A percentile compares a stretch with the other conserved stretches of the same genome.
Conservation (phyloP, 2,797 vertebrate genomes). For the Neosilurus hyrtlii region DNA sequence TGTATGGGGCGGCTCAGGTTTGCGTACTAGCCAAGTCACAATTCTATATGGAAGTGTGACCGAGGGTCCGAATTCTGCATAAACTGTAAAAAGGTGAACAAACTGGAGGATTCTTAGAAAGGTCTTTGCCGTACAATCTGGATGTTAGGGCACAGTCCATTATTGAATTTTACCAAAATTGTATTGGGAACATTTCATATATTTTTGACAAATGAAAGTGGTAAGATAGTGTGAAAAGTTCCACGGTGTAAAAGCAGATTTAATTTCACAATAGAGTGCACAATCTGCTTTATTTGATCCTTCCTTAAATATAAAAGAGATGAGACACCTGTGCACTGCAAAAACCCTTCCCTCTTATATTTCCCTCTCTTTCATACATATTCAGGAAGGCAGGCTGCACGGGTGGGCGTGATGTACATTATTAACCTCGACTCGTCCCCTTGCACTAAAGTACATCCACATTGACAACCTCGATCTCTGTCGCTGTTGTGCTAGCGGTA, state of each 20-base stretch:
- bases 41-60: too few species aligned
- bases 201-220: not conserved
- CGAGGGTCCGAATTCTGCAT: not conserved
- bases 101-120: not conserved
- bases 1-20: too few species aligned
- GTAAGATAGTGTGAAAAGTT: not conserved
- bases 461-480: constrained; percentile 60
- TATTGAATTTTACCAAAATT: not conserved
- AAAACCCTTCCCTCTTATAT: constrained; percentile 55
- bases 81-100: not conserved
- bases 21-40: too few species aligned
- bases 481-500: constrained; percentile 28
- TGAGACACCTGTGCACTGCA: constrained; percentile 65
- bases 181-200: too few species aligned
- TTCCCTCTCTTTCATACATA: constrained; percentile 68
- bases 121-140: not conserved
- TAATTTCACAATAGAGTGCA: not conserved
- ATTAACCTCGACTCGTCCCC: constrained; percentile 60
- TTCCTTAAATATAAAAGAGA: constrained; percentile 59
- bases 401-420: constrained; percentile 56
- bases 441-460: constrained; percentile 59
- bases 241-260: not conserved
- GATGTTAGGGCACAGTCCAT: not conserved
- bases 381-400: constrained; percentile 61
- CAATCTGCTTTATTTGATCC: not conserved